Evolutionary conservation across 2,888 invertebrate genomes (phyloP), one percentile per base, ranked within the genome.

Genomic region (Drosophila mettleri): DNA sequence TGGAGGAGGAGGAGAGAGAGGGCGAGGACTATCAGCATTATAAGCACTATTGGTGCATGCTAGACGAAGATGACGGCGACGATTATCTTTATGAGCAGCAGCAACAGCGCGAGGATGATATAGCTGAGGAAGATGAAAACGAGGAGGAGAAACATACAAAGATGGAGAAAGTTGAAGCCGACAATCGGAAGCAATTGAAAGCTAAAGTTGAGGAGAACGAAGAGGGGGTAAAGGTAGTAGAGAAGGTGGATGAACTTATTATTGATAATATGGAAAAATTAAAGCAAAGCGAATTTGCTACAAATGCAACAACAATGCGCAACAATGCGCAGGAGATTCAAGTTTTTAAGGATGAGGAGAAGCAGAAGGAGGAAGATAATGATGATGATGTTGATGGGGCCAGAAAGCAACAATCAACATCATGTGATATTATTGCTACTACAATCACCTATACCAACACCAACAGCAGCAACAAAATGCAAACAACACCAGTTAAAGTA

Each of bases 401-500:
- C 57, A 55, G 51, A 49, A 68, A 54, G 66, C 69, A 75, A 75
- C 64, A 66, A 70, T 68, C 78, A 88, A 69, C 86, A 76, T 80
- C 77, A 82, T 80, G 89, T 89, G 88, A 86, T 90, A 89, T 81
- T 83, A 88, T 79, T 84, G 80, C 86, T 86, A 77, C 78, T 75
- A 85, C 78, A 82, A 86, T 86, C 89, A 87, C 80, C 82, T 71
- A 74, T 73, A 77, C 69, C 69, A 58, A 31, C 27, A 63, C 6
- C 46, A 57, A 4, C 53, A 65, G 5, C 51, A 62, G 9, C 68
- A 84, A 61, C 60, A 76, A 68, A 53, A 67, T 62, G 70, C 71
- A 61, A 66, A 14, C 69, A 71, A 70, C 87, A 81, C 80, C 86
- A 86, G 84, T 83, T 83, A 80, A 55, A 67, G 68, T 57, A 68